These are phyloP conservation scores for Hesperia comma DNA, from an alignment of 2,888 invertebrate species.

Conservation along the genomic window DNA sequence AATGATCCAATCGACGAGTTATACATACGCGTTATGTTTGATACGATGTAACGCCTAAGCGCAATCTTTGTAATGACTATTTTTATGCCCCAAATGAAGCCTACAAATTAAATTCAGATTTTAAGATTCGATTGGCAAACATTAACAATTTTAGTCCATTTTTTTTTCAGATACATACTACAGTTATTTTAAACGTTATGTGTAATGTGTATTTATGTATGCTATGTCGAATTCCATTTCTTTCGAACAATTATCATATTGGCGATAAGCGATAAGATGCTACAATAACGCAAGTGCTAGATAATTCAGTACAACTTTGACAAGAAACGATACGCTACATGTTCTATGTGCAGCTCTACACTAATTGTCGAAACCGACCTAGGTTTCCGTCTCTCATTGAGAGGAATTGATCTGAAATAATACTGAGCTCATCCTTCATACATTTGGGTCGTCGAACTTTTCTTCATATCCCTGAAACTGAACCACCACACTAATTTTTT, in stretches of 20 bases:
- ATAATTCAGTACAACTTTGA: background rate
- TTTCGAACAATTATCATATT: slow-evolving; percentile 5
- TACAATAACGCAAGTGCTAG: slow-evolving; percentile 3
- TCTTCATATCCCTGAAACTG: too few relatives aligned
- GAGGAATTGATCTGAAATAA: too few relatives aligned
- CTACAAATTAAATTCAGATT: background rate
- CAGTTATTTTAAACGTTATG: too few relatives aligned
- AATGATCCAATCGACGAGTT: slow-evolving; percentile 59
- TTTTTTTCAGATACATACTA: too few relatives aligned
- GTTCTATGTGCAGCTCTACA: too few relatives aligned
- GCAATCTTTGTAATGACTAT: background rate
- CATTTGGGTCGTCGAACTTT: too few relatives aligned
- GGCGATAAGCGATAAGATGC: slow-evolving; percentile 6
- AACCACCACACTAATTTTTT: too few relatives aligned
- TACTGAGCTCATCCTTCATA: too few relatives aligned
- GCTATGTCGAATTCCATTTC: background rate
- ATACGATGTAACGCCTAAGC: slow-evolving; percentile 11
- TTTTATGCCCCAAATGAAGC: background rate
- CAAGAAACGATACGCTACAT: background rate
- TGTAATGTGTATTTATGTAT: background rate
- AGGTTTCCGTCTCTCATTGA: too few relatives aligned
- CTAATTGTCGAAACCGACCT: too few relatives aligned
- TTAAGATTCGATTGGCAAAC: background rate
- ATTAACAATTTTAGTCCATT: background rate
- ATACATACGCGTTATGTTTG: slow-evolving; percentile 23